Percentiles rank a stretch among this genome's conserved stretches.
Evolutionary conservation across 1,140 invertebrate species (phyloP).

Genomic region (Cheumatopsyche charites): DNA sequence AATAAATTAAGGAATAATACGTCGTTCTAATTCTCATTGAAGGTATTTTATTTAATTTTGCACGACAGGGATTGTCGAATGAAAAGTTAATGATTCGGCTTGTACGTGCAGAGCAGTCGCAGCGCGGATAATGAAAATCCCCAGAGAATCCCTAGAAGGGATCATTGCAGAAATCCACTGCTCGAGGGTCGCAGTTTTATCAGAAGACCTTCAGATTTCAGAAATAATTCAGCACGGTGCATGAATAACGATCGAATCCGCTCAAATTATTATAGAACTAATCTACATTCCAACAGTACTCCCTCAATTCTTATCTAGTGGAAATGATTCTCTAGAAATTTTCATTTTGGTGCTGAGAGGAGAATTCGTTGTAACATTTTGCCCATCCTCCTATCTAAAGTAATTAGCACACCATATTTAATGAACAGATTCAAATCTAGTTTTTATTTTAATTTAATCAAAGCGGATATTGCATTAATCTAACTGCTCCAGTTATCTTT

Average conservation of each 20-base stretch:
- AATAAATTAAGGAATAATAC: too few species aligned
- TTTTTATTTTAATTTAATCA: too few species aligned
- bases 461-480: not conserved
- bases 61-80: not conserved
- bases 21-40: too few species aligned
- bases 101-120: not conserved
- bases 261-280: not conserved
- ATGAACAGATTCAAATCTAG: too few species aligned
- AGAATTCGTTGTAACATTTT: too few species aligned
- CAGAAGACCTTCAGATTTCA: not conserved
- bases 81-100: not conserved
- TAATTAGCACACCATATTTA: too few species aligned
- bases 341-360: too few species aligned
- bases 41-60: too few species aligned
- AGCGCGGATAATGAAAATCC: constrained; percentile 5
- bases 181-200: not conserved
- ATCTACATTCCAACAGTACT: too few species aligned
- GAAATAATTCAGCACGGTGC: constrained; percentile 19
- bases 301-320: not conserved
- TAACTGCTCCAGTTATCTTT: not conserved
- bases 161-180: not conserved
- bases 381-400: too few species aligned
- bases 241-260: constrained; percentile 19
- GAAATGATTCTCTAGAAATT: too few species aligned
- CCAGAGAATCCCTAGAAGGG: not conserved